Percentiles rank a stretch among this genome's conserved stretches.
Evolutionary conservation across 2,888 invertebrate species (phyloP).

Genomic region (Leucophora obtusa): DNA sequence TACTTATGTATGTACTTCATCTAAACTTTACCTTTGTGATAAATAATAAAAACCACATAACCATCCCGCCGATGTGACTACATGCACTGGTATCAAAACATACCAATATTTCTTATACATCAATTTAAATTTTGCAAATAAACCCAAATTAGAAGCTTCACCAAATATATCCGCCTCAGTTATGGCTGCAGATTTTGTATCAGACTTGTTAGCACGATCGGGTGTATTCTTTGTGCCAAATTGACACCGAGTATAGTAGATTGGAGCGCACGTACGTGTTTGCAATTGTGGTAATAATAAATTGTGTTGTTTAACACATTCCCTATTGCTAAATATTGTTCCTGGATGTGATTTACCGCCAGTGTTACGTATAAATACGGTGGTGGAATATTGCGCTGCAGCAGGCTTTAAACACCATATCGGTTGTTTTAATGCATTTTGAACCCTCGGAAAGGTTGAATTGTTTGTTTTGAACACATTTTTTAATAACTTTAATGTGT

Average conservation of each 20-base stretch:
- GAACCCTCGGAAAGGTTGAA: background rate
- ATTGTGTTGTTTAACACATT: conserved; percentile 1
- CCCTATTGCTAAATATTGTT: conserved; percentile 12
- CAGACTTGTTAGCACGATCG: conserved; percentile 69
- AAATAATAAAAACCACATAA: conserved; percentile 91
- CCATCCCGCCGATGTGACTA: conserved; percentile 93
- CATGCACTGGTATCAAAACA: conserved; percentile 94
- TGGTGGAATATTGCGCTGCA: conserved; percentile 24
- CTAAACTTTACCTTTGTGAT: conserved; percentile 85
- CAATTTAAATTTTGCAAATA: conserved; percentile 91
- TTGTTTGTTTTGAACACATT: conserved; percentile 37
- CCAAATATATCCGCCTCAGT: conserved; percentile 72
- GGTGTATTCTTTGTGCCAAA: conserved; percentile 67
- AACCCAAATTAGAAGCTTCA: conserved; percentile 80
- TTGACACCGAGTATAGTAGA: conserved; percentile 5
- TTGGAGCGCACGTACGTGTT: background rate
- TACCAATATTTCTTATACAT: conserved; percentile 99
- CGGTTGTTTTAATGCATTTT: conserved; percentile 20
- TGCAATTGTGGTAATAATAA: conserved; percentile 32
- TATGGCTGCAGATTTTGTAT: conserved; percentile 68
- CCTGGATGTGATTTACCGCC: background rate
- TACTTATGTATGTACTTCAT: no score
- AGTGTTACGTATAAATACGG: conserved; percentile 57
- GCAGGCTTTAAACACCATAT: conserved; percentile 44
- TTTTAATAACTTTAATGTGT: conserved; percentile 31